Percentiles rank a stretch among this genome's conserved stretches.
phyloP scores from a whole-genome alignment of 1,140 invertebrate genomes.

The Cephus cinctus region DNA sequence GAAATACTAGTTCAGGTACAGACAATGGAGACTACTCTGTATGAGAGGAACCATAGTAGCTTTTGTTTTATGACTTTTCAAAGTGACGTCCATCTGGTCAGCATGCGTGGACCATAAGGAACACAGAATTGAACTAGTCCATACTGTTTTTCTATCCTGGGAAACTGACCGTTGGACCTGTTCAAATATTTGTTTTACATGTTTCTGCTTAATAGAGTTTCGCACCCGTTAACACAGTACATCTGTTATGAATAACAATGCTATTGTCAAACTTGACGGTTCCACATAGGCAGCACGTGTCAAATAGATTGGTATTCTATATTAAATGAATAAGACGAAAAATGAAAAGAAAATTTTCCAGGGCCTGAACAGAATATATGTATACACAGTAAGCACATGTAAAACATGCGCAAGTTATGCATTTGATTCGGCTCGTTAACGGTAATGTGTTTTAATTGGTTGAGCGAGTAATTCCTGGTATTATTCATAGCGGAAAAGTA shows the following conservation, averaged over 20 bases:
- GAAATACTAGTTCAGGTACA: too few relatives aligned
- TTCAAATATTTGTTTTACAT: too few relatives aligned
- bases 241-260: too few relatives aligned
- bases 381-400: slow-evolving; percentile 21
- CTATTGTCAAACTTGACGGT: background rate
- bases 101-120: slow-evolving; percentile 13
- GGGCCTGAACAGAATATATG: slow-evolving; percentile 8
- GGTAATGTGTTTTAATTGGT: slow-evolving; percentile 53
- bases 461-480: slow-evolving; percentile 13
- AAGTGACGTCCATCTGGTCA: slow-evolving; percentile 24
- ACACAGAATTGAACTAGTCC: too few relatives aligned
- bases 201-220: too few relatives aligned
- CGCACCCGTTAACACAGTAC: too few relatives aligned
- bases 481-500: background rate
- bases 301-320: background rate
- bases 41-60: too few relatives aligned
- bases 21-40: too few relatives aligned
- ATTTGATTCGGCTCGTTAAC: slow-evolving; percentile 51
- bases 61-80: too few relatives aligned
- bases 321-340: background rate
- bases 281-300: background rate
- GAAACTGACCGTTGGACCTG: too few relatives aligned
- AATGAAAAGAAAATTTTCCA: slow-evolving; percentile 19
- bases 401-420: slow-evolving; percentile 38
- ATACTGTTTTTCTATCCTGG: too few relatives aligned